These are phyloP conservation scores for Acanthopleura granulata DNA, from an alignment of 2,888 invertebrate genomes.

Conservation along the genomic window DNA sequence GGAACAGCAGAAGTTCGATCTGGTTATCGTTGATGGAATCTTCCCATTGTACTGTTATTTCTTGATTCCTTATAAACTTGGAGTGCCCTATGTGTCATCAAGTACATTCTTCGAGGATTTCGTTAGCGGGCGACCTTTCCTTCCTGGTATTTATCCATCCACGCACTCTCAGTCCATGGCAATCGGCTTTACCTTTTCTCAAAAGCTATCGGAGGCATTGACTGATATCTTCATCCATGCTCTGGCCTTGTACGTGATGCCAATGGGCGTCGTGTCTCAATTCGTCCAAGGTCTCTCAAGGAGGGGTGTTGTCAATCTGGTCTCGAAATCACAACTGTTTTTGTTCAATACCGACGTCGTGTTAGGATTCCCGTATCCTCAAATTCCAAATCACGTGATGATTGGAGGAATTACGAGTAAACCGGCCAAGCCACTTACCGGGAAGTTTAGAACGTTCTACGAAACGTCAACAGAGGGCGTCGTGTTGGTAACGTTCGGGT, in stretches of 20 bases:
- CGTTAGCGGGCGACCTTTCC: conserved; percentile 6
- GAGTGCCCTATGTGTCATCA: conserved; percentile 28
- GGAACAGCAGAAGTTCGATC: conserved; percentile 24
- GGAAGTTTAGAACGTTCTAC: conserved; percentile 32
- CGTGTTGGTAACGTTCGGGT: conserved; percentile 44
- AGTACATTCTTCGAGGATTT: conserved; percentile 13
- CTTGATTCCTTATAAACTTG: conserved; percentile 26
- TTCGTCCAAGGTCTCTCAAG: conserved; percentile 34
- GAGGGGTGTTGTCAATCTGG: conserved; percentile 3
- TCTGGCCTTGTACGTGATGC: conserved; percentile 25
- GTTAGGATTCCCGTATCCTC: conserved; percentile 35
- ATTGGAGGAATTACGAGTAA: conserved; percentile 36
- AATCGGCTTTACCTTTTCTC: conserved; percentile 20
- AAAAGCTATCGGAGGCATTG: conserved; percentile 16
- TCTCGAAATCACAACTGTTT: conserved; percentile 30
- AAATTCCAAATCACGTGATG: conserved; percentile 35
- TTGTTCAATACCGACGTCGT: conserved; percentile 35
- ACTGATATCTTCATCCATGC: background rate
- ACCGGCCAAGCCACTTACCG: conserved; percentile 31
- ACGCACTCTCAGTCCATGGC: background rate
- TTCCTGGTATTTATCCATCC: conserved; percentile 19
- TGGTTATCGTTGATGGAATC: conserved; percentile 28
- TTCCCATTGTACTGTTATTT: conserved; percentile 16
- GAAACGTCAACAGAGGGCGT: conserved; percentile 35
- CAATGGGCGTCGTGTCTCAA: conserved; percentile 27